Evolutionary conservation across 2,888 invertebrate species (phyloP).

Genomic region (Nasonovia ribisnigri): DNA sequence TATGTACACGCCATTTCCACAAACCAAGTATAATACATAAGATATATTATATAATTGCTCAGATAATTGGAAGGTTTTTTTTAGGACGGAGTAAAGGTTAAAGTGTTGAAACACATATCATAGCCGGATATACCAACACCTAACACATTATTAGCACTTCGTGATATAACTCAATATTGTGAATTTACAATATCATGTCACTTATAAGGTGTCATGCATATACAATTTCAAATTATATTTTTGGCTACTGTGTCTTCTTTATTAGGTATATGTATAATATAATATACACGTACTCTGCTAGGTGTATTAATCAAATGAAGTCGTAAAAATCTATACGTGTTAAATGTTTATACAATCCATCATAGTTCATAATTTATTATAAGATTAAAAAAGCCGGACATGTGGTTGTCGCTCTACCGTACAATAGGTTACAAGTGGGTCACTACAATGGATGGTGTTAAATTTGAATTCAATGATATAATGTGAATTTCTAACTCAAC

Average conservation of each 20-base stretch:
- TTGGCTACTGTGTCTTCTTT: background rate
- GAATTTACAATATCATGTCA: background rate
- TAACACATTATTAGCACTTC: constrained; percentile 1
- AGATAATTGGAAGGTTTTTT: constrained; percentile 3
- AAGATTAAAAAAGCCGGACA: too few species aligned
- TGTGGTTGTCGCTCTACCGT: too few species aligned
- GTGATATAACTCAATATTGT: background rate
- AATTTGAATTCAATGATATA: too few species aligned
- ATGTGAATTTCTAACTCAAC: too few species aligned
- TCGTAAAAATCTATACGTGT: background rate
- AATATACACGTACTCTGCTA: background rate
- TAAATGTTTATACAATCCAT: background rate
- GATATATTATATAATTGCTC: background rate
- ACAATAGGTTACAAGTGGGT: too few species aligned
- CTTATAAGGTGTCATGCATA: constrained; percentile 35
- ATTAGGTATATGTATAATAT: background rate
- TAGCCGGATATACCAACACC: background rate
- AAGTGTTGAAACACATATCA: background rate
- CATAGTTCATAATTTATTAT: background rate
- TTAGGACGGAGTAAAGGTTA: background rate
- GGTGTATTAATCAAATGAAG: constrained; percentile 32
- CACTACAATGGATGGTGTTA: too few species aligned
- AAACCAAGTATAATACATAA: background rate
- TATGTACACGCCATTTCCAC: background rate
- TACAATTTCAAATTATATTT: constrained; percentile 40